Base-by-base conservation (phyloP, 1,140 invertebrate species). In the Caenorhabditis briggsae region DNA sequence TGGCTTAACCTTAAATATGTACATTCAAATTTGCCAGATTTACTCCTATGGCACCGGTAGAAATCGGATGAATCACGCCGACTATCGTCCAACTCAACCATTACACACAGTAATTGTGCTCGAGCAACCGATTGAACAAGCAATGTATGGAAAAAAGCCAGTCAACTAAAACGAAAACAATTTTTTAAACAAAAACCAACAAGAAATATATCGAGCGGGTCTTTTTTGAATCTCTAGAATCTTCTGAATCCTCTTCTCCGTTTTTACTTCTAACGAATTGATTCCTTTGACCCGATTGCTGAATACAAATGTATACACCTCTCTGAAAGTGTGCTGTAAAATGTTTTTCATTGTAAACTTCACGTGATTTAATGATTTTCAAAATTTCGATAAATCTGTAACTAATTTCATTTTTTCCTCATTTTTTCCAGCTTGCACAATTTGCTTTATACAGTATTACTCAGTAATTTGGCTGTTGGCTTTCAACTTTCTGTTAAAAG, bases 131-230 rank as follows among this genome's bases (percentile, higher is more conserved):
- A 78, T 78, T 25, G 70, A 78, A n/a, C 70, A 78, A 78, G 70
- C 70, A 50, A 78, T 78, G 70, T 78, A 78, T 11, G 70, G 70
- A 78, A 78, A 78, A n/a, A 78, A 78, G 46, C 70, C 70, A n/a
- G 70, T 78, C 2, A 78, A 48, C 46, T 78, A 53, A 78, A 0
- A 14, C 48, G 18, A 1, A n/a, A 12, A 78, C n/a, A 11, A 14
- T 6, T 18, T 53, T 6, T 9, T 3, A 2, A 33, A 64, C 16
- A 43, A 70, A 41, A 43, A 78, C 18, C 65, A 25, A 12, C 5
- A 5, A 8, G 70, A 78, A 78, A 53, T 78, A n/a, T 12, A 78
- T 50, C 70, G n/a, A 43, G 70, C 70, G 70, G 70, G 70, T 78
- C 70, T 11, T 14, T 70, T 50, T 43, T 12, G 70, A 78, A 78